These are phyloP conservation scores for Alfaro cultratus DNA, from an alignment of 2,797 vertebrate genomes.

Conservation along the genomic window DNA sequence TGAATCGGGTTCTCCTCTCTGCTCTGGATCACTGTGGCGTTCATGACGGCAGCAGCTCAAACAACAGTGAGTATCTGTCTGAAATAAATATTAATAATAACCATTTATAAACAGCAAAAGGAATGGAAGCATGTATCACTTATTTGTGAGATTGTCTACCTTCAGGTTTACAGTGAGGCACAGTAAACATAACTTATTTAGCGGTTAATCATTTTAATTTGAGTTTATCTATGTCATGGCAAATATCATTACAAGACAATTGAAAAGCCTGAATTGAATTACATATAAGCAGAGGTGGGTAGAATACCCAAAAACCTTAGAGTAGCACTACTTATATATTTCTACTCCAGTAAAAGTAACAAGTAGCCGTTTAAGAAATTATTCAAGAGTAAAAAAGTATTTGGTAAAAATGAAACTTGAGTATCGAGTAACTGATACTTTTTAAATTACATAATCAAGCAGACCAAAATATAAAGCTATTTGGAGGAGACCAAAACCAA, in stretches of 20 bases:
- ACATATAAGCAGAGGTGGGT: no score
- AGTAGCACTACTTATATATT: no score
- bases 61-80: slow-evolving; percentile 37
- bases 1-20: slow-evolving; percentile 22
- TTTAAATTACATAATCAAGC: no score
- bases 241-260: background rate
- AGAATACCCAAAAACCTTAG: no score
- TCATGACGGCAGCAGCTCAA: slow-evolving; percentile 12
- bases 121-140: background rate
- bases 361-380: background rate
- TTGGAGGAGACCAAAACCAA: no score
- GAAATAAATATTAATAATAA: background rate
- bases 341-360: no score
- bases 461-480: no score
- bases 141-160: background rate
- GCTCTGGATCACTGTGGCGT: slow-evolving; percentile 12
- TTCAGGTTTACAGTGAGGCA: background rate
- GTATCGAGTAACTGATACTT: no score
- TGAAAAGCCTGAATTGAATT: background rate
- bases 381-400: background rate
- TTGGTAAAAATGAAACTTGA: no score
- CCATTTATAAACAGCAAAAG: background rate
- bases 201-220: background rate
- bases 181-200: background rate
- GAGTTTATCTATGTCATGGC: background rate